Evolutionary conservation across 1,140 invertebrate genomes (phyloP).

Genomic region (Cryptotermes secundus): DNA sequence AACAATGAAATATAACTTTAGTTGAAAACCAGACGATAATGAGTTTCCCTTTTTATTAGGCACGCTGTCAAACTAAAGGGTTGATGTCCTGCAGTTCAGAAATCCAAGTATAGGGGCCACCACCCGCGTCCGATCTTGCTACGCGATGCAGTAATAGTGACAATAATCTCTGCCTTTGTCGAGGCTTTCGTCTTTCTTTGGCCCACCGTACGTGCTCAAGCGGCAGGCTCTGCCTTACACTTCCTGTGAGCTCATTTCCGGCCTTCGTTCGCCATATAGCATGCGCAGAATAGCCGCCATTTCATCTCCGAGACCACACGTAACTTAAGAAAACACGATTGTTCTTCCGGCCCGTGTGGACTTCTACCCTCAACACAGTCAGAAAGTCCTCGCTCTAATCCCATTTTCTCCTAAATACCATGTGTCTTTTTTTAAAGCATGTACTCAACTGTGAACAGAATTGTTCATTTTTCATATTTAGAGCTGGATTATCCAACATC

Average conservation of each 20-base stretch:
- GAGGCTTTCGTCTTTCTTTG: neutral
- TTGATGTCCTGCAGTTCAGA: neutral
- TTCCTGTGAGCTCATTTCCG: slow-evolving; percentile 7
- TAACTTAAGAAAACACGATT: too few relatives aligned
- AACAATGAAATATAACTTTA: neutral
- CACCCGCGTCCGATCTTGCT: neutral
- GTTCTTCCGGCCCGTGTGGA: too few relatives aligned
- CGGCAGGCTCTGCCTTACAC: neutral
- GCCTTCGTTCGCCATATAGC: neutral
- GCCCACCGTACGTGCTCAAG: neutral
- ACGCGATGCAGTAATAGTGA: neutral
- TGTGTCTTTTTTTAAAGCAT: too few relatives aligned
- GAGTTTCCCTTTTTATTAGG: neutral
- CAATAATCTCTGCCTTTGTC: neutral
- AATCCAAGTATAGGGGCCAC: neutral
- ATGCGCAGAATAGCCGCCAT: too few relatives aligned
- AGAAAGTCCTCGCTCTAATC: too few relatives aligned
- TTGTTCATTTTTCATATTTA: too few relatives aligned
- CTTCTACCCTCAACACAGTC: too few relatives aligned
- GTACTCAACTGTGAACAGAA: too few relatives aligned
- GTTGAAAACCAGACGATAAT: neutral
- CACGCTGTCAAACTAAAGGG: neutral
- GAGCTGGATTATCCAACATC: too few relatives aligned
- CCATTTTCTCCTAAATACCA: too few relatives aligned
- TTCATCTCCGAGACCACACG: too few relatives aligned